Evolutionary conservation across 2,113 vertebrate species (phyloP).

Genomic region (Cottus gobio): DNA sequence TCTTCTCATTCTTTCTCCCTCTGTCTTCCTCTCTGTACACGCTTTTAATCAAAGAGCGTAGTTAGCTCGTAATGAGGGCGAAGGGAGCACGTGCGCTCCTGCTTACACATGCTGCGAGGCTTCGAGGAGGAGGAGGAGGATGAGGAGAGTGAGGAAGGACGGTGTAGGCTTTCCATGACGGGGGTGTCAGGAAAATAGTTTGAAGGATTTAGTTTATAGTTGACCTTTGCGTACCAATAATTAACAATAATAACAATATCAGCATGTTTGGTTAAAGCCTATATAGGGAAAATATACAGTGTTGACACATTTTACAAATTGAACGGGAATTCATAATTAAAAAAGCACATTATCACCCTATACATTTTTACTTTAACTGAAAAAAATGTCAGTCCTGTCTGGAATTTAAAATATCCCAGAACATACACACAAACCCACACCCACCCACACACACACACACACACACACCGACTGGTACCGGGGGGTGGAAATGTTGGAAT

Average conservation of each 20-base stretch:
- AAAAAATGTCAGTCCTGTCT: background rate
- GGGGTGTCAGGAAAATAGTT: conserved; percentile 50
- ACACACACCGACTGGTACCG: background rate
- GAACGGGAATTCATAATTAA: background rate
- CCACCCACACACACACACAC: too few species aligned
- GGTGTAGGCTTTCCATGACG: conserved; percentile 54
- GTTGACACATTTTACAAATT: background rate
- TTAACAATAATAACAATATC: conserved; percentile 4
- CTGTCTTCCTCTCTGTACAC: conserved; percentile 76
- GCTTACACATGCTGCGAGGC: conserved; percentile 80
- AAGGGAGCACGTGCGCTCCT: conserved; percentile 74
- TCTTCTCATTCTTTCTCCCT: conserved; percentile 21
- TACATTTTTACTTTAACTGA: background rate
- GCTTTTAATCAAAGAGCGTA: conserved; percentile 84
- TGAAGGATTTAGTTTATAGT: conserved; percentile 14
- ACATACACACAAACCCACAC: too few species aligned
- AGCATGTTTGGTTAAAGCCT: conserved; percentile 10
- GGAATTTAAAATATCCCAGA: background rate
- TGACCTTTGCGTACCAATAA: background rate
- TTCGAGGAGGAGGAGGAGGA: conserved; percentile 54
- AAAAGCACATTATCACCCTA: background rate
- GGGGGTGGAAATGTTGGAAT: background rate
- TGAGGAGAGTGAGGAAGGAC: conserved; percentile 59
- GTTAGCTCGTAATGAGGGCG: conserved; percentile 84
- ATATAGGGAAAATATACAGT: background rate